phyloP scores from a whole-genome alignment of 2,888 invertebrate genomes.

The Morpho achilles region DNA sequence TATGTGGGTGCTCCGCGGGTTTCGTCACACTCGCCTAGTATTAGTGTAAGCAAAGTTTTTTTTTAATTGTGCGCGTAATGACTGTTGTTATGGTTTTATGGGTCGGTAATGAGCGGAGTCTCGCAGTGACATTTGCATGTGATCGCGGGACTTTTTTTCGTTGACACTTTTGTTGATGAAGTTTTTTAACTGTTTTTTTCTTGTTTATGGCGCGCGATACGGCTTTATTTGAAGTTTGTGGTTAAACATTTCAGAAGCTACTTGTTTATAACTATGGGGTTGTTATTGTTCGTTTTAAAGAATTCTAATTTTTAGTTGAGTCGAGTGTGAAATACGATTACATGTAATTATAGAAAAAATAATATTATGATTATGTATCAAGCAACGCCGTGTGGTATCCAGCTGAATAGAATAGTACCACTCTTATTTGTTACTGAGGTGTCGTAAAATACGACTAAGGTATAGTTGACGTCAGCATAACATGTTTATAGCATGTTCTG shows the following conservation, averaged over 20 bases:
- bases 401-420: no score
- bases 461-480: no score
- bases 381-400: no score
- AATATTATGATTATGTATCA: no score
- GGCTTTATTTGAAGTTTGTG: constrained; percentile 70
- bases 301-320: constrained; percentile 44
- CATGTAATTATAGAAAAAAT: no score
- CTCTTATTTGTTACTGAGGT: no score
- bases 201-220: constrained; percentile 60
- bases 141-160: constrained; percentile 62
- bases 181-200: constrained; percentile 64
- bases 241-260: constrained; percentile 70
- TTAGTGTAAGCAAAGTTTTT: constrained; percentile 66
- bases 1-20: constrained; percentile 75
- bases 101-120: constrained; percentile 67
- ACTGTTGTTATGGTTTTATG: constrained; percentile 76
- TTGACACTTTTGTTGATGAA: constrained; percentile 63
- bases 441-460: no score
- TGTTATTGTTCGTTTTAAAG: constrained; percentile 43
- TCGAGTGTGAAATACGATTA: constrained; percentile 31
- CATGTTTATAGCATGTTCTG: no score
- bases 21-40: constrained; percentile 72
- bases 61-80: constrained; percentile 74
- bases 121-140: constrained; percentile 74
- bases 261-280: constrained; percentile 67